phyloP scores from a whole-genome alignment of 2,113 vertebrate species.

The Tapirus terrestris region DNA sequence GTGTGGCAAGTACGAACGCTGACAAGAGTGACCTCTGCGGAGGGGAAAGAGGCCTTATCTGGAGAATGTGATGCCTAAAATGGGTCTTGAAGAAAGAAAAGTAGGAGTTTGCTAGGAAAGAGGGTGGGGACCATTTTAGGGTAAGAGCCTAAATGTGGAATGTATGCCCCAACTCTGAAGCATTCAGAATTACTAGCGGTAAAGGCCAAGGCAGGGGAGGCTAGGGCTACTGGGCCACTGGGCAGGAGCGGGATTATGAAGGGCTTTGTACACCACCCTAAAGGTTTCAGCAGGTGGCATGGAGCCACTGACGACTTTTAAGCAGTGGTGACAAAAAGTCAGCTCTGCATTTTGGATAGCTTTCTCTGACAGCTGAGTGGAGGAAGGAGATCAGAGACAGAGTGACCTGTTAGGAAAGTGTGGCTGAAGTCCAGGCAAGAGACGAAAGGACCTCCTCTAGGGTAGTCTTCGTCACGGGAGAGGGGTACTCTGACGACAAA shows the following conservation, averaged over 20 bases:
- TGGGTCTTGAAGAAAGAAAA: neutral
- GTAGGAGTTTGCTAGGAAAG: neutral
- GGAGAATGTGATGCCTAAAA: neutral
- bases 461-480: neutral
- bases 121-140: neutral
- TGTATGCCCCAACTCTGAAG: neutral
- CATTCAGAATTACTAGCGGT: neutral
- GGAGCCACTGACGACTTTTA: neutral
- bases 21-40: neutral
- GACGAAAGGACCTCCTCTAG: neutral
- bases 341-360: neutral
- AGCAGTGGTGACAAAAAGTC: neutral
- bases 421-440: neutral
- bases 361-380: neutral
- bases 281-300: neutral
- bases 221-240: rapidly evolving
- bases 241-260: neutral
- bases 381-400: neutral
- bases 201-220: neutral
- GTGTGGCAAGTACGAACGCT: rapidly evolving
- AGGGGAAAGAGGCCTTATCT: neutral
- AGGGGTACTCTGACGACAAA: neutral
- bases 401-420: too few relatives aligned
- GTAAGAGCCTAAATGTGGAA: neutral
- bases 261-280: neutral